Evolutionary conservation across 2,888 invertebrate genomes (phyloP), one percentile per base, ranked within the genome.

Genomic region (Dioctria rufipes): DNA sequence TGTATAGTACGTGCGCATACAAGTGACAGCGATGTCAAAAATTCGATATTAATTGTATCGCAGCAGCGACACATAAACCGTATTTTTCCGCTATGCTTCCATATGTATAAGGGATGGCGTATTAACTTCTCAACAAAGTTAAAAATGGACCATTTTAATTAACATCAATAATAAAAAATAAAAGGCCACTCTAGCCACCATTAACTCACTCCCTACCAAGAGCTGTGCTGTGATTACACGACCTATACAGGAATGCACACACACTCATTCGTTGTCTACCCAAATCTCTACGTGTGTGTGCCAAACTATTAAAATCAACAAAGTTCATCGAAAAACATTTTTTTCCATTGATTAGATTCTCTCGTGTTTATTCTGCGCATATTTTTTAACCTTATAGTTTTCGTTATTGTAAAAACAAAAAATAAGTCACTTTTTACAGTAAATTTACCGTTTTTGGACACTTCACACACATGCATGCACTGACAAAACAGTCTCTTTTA

Each of bases 241-340:
- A 25, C 25, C 25, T 25, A 25, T 25, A 25, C 25, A 77, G 9
- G 13, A 39, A 43, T 9, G 63, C 77, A 63, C 77, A 77, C 77
- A 77, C 77, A 77, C 49, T 77, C 77, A 61, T 61, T 63, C 77
- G 63, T 37, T 77, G 63, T n/a, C 77, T n/a, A 61, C 25, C 49
- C 11, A 5, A 63, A 25, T 25, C 25, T 25, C 1, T 46, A n/a
- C 43, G 77, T 77, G 77, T 77, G 77, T 77, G 77, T 77, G 77
- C 63, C 63, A 46, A 63, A 42, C 63, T 63, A 63, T 46, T 61
- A 77, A 75, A 77, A 77, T 77, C 77, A 77, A 77, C 77, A 77
- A 77, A 77, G 61, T 77, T 49, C 63, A 49, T 77, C 77, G 63
- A 63, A 63, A 63, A 77, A 49, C 77, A 77, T 77, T 49, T 77